Conservation (phyloP, 2,888 invertebrate species). For the Xestia ashworthii region DNA sequence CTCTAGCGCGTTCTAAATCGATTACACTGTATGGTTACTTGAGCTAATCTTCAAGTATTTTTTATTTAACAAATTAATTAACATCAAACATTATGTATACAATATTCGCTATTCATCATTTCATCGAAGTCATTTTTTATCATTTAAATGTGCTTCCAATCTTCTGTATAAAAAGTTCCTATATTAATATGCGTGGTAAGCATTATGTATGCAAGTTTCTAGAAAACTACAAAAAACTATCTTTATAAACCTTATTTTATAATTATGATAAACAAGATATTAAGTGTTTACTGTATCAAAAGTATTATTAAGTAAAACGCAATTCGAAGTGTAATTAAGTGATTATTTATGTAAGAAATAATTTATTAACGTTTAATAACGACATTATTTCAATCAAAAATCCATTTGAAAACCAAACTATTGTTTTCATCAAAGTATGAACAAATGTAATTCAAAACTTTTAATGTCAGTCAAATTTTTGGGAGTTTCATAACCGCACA, state of each 20-base stretch:
- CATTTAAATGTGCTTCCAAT: constrained; percentile 5
- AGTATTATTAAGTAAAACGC: constrained; percentile 15
- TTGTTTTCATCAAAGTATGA: background rate
- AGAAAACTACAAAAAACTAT: constrained; percentile 25
- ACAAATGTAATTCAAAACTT: constrained; percentile 18
- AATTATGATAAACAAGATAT: constrained; percentile 17
- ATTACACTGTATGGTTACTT: constrained; percentile 48
- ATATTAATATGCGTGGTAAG: constrained; percentile 21
- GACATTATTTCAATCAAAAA: background rate
- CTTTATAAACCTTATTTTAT: constrained; percentile 13
- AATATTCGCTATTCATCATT: constrained; percentile 12
- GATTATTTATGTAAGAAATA: background rate
- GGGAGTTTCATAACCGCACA: constrained; percentile 49
- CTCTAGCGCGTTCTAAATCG: constrained; percentile 23
- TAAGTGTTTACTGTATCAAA: constrained; percentile 10
- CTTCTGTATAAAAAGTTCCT: constrained; percentile 24
- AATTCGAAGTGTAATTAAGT: constrained; percentile 16
- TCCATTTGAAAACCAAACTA: constrained; percentile 4
- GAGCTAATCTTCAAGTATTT: constrained; percentile 50
- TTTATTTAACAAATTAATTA: constrained; percentile 19
- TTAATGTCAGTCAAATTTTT: constrained; percentile 42
- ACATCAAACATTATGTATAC: background rate
- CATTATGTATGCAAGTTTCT: constrained; percentile 21
- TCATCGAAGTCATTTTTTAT: constrained; percentile 3
- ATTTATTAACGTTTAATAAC: background rate